Base-by-base conservation (phyloP, 2,797 vertebrate genomes). In the Chrosomus eos region DNA sequence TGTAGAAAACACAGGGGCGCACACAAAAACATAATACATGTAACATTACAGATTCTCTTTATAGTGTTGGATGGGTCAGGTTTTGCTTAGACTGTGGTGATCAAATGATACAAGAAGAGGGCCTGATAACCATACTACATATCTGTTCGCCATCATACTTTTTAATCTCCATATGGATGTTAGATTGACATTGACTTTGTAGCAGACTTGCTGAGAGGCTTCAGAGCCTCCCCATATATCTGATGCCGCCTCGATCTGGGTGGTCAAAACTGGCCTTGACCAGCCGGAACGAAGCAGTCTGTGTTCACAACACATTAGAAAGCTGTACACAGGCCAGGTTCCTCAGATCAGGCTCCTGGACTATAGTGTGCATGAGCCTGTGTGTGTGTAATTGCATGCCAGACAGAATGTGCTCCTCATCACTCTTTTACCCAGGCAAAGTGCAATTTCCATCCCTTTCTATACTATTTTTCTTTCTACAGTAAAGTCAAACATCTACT, bases 11-110 rank as follows among this genome's bases (percentile, higher is more conserved):
- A 80, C 38, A 18, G 66, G 66, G 4, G 16, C 3, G 21, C 66
- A 88, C 81, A 91, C 88, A 90, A 86, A 81, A 84, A 89, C 81
- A 80, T 86, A 86, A 85, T 75, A 88, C 78, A n/a, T n/a, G n/a
- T n/a, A n/a, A n/a, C n/a, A 72, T 82, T 87, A 81, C 40, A 77
- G 83, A 90, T 89, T 53, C 72, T 81, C 45, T 85, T 83, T 73
- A 90, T 10, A 58, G 48, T 68, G 38, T 31, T 23, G 26, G n/a
- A 38, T 40, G 21, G n/a, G 38, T 26, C 36, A 8, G 10, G 19
- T 48, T 74, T 75, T 75, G 48, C 28, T 53, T 75, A 23, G 48
- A 74, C 19, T 33, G 21, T 38, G 51, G 51, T 58, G 23, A 53
- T 33, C 48, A 75, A 53, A 74, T 36, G 48, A n/a, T 23, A 55